phyloP scores from a whole-genome alignment of 2,888 invertebrate species.

The Caenorhabditis doughertyi region DNA sequence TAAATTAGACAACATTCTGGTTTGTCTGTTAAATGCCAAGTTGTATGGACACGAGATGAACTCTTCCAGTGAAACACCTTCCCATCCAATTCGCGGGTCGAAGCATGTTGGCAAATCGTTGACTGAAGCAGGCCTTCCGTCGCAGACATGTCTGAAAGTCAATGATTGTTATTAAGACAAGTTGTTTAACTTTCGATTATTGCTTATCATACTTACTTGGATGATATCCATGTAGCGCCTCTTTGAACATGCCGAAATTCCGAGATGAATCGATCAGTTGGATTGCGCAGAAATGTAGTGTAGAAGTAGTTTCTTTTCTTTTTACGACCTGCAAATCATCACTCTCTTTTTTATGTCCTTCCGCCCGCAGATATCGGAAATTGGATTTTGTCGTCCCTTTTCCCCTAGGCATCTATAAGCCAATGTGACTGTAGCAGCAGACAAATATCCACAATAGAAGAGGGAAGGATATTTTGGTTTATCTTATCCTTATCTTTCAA shows the following conservation, averaged over 20 bases:
- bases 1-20: conserved; percentile 97
- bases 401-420: conserved; percentile 3
- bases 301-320: conserved; percentile 89
- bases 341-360: conserved; percentile 44
- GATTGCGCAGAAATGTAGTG: conserved; percentile 95
- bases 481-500: conserved; percentile 22
- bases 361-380: conserved; percentile 42
- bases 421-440: conserved; percentile 9
- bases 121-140: conserved; percentile 86
- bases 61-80: conserved; percentile 92
- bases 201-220: conserved; percentile 64
- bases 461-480: conserved; percentile 27
- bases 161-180: conserved; percentile 10
- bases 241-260: conserved; percentile 97
- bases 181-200: conserved; percentile 25
- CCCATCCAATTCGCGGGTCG: conserved; percentile 83
- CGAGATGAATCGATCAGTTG: conserved; percentile 93
- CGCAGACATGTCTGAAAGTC: conserved; percentile 83
- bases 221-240: conserved; percentile 82
- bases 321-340: conserved; percentile 82
- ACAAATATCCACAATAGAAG: conserved; percentile 10
- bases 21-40: conserved; percentile 96
- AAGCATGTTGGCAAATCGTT: conserved; percentile 89
- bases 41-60: conserved; percentile 95
- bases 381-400: conserved; percentile 35